These are phyloP conservation scores for Pitangus sulphuratus DNA, from an alignment of 2,797 vertebrate genomes.

Conservation along the genomic window DNA sequence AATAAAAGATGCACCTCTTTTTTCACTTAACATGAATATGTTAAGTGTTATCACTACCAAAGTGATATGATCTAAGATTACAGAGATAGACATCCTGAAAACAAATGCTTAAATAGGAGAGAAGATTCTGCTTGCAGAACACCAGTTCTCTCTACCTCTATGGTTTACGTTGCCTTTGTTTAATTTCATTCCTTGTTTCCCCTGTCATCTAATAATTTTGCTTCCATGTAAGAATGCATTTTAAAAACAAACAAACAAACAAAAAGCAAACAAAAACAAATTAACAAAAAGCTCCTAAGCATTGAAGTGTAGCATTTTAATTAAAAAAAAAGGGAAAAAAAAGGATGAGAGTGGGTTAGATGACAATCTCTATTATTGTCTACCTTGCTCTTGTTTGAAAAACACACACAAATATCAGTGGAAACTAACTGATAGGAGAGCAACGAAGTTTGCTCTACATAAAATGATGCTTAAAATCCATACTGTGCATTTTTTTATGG, in stretches of 20 bases:
- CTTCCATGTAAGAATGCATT: not conserved
- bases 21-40: not conserved
- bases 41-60: not conserved
- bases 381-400: not conserved
- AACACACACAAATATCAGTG: not conserved
- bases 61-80: not conserved
- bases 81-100: not conserved
- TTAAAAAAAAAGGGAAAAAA: too few species aligned
- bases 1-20: not conserved
- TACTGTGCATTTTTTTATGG: not conserved
- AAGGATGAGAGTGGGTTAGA: not conserved
- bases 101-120: not conserved
- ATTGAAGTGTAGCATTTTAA: not conserved
- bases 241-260: not conserved
- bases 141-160: not conserved
- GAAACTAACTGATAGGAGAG: not conserved
- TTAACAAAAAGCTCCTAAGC: fast-evolving
- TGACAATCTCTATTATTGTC: not conserved
- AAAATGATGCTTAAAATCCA: not conserved
- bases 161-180: not conserved
- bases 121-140: not conserved
- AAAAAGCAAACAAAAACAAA: not conserved
- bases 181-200: not conserved
- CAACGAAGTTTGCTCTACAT: not conserved
- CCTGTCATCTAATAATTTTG: not conserved